Evolutionary conservation across 2,888 invertebrate species (phyloP), one percentile per base, ranked within the genome.

Genomic region (Branchipolynoe longqiensis): DNA sequence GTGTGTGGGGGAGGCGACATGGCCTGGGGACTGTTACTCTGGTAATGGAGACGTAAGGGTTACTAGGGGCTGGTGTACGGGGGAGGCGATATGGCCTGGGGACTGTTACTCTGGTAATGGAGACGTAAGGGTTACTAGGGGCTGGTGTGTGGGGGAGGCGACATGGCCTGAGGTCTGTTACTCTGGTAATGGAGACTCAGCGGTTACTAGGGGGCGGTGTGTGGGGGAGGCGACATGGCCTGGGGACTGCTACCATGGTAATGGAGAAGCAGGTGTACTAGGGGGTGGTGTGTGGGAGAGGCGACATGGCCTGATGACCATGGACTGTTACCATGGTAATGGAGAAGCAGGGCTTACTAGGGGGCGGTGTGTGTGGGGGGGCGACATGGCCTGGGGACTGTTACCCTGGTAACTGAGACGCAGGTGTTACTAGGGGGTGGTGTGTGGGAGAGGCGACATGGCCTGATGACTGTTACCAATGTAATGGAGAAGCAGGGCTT

Each of bases 1-100:
- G 92, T 92, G 84, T 91, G 99, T 97, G 0, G 98, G 98, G 85
- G 96, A 96, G 59, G 96, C 96, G 48, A 99, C 96, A 31, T 96
- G 95, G 8, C 96, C 95, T 91, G 98, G 87, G 99, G 94, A 90
- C 97, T 97, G 85, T 96, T 96, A 86, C 99, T 94, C 91, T 98
- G 98, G 58, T 96, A 96, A 85, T 98, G 97, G 87, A 99, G 97
- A 86, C 97, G n/a, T n/a, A n/a, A n/a, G n/a, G n/a, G n/a, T n/a
- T n/a, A n/a, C n/a, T n/a, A n/a, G n/a, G n/a, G n/a, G n/a, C n/a
- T n/a, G n/a, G n/a, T n/a, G n/a, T n/a, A n/a, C n/a, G n/a, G n/a
- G n/a, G n/a, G n/a, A n/a, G n/a, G 94, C 18, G 97, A 96, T 93
- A 97, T 95, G 0, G 97, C 95, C 90, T 95, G 94, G 0, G 94